Evolutionary conservation across 2,888 invertebrate genomes (phyloP), one percentile per base, ranked within the genome.

Genomic region (Meandrusa payeni): DNA sequence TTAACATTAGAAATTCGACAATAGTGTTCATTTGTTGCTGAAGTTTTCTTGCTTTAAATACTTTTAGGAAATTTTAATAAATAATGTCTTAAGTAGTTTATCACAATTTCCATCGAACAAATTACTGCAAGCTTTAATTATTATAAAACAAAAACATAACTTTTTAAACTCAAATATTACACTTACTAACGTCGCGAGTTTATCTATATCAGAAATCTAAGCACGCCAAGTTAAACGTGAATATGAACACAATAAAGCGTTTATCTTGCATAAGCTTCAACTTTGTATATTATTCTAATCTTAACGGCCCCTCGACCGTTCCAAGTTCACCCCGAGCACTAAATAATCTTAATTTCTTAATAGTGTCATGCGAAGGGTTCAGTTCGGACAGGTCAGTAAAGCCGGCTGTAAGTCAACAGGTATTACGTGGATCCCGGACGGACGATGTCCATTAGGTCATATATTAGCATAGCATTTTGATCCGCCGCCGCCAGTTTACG

Each of bases 381-480:
- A 65, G 64, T 61, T 65, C 63, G 63, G 55, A 47, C 52, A 56
- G 60, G 57, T 62, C 59, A 54, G 43, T 41, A 75, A 76, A 78
- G 69, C 76, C 41, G 61, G 54, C 66, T 64, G 74, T 86, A 83
- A 86, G 76, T 86, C 86, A 85, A 83, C 85, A 81, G 83, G 86
- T 81, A 85, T 86, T 85, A 75, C 69, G 52, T 60, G 68, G 76
- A 77, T 70, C 74, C 74, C 55, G 65, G 72, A 65, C 80, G 79
- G 76, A 76, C 82, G 70, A 64, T 68, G 73, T 66, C 69, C 71
- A 64, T 55, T 59, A 61, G 60, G 52, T 54, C 59, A 57, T 72
- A 72, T 76, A 79, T 81, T 78, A 80, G 61, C 72, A 68, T 69
- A 68, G 57, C 66, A 57, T 63, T 32, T 60, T 62, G 63, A 68